Base-by-base conservation (phyloP, 2,888 invertebrate genomes). In the Lasiommata megera region DNA sequence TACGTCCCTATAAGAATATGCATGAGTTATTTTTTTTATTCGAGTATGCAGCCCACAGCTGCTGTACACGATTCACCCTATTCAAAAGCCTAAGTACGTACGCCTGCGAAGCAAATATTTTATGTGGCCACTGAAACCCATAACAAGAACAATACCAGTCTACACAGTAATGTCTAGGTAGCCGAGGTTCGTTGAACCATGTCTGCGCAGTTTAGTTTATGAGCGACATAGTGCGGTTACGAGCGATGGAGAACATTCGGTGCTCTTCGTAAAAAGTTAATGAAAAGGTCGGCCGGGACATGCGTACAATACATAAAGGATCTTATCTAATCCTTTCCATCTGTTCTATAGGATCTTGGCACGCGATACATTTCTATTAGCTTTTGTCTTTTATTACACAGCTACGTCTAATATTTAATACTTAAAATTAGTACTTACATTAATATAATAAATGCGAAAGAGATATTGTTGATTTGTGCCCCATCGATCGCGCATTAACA, bases 211-310 rank as follows among this genome's bases (percentile, higher is more conserved):
- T 56, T 60, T 52, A 63, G 58, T 67, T 63, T 69, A 67, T 65
- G 67, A 66, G 58, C 58, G 44, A 52, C 61, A 55, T 44, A 55
- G 48, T 55, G 60, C 54, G 63, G 69, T 75, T 71, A 76, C 72
- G 70, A 69, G 64, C 72, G 64, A 68, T 69, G 69, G 70, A 48
- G 46, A 43, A 73, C 63, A 73, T 65, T 71, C 68, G 58, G 65
- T 64, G 68, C 63, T 60, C 69, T 63, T 70, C 69, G 71, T 74
- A 73, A 71, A 77, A 67, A 70, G 67, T 67, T 69, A 70, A 73
- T 67, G 65, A 65, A 72, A 11, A 72, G 73, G 73, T 81, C 76
- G 72, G 66, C 67, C 63, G 68, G 70, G 70, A 67, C 70, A 70
- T 58, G 61, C 47, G 31, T 34, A 7, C 6, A n/a, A 34, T 47